Percentiles rank a stretch among this genome's conserved stretches.
Evolutionary conservation across 2,888 invertebrate species (phyloP).

Genomic region (Dendrolimus houi): DNA sequence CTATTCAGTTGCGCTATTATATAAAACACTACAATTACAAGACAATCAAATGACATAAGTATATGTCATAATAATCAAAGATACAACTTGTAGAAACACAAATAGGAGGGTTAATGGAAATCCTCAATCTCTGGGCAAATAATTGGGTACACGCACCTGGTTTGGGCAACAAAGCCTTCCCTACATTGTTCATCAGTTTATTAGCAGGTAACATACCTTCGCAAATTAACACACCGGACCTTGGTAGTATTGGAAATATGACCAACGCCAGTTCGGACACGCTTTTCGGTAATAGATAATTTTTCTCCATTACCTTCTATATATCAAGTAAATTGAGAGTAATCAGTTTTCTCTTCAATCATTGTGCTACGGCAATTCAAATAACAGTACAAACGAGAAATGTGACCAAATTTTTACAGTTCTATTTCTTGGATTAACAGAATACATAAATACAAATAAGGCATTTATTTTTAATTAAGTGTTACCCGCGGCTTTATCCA

Average conservation of each 20-base stretch:
- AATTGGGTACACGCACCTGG: slow-evolving; percentile 46
- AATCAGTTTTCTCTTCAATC: slow-evolving; percentile 34
- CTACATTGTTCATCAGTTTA: slow-evolving; percentile 49
- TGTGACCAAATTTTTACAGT: no score
- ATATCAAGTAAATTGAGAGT: slow-evolving; percentile 43
- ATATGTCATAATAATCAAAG: slow-evolving; percentile 1
- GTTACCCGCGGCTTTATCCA: no score
- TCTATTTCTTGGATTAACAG: no score
- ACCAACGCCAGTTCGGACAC: slow-evolving; percentile 25
- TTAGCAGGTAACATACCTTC: slow-evolving; percentile 46
- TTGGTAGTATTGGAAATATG: slow-evolving; percentile 41
- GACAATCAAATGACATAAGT: background rate
- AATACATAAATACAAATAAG: no score
- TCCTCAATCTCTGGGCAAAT: slow-evolving; percentile 39
- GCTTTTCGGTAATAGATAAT: slow-evolving; percentile 46
- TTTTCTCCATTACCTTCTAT: slow-evolving; percentile 39
- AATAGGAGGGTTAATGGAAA: slow-evolving; percentile 39
- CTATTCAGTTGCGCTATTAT: background rate
- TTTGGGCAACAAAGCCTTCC: slow-evolving; percentile 38
- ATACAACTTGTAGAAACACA: slow-evolving; percentile 17
- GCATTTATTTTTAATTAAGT: no score
- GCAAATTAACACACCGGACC: slow-evolving; percentile 49
- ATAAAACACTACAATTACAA: slow-evolving; percentile 14
- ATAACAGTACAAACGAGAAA: no score
- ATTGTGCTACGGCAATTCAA: background rate